phyloP scores from a whole-genome alignment of 2,797 vertebrate genomes.

The Acrossocheilus fasciatus region DNA sequence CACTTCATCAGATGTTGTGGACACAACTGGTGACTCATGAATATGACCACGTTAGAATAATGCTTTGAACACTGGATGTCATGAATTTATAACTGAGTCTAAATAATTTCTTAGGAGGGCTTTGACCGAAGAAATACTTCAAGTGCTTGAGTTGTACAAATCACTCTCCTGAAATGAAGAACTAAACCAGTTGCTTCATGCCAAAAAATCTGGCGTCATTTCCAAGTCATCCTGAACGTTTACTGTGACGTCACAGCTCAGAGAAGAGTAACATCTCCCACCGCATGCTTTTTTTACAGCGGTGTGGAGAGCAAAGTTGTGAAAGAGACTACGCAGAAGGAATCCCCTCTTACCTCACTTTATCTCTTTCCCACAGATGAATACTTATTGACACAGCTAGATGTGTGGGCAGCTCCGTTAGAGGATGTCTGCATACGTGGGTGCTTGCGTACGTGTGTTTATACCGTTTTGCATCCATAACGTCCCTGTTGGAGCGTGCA shows the following conservation, averaged over 20 bases:
- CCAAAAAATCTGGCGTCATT: not conserved
- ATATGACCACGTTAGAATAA: not conserved
- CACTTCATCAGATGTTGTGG: not conserved
- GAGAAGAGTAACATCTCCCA: constrained; percentile 32
- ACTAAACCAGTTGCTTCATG: not conserved
- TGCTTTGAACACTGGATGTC: not conserved
- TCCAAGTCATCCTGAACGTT: constrained; percentile 12
- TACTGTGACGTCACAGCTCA: constrained; percentile 9
- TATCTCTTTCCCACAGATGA: constrained; percentile 44
- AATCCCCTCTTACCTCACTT: constrained; percentile 55
- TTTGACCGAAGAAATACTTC: not conserved
- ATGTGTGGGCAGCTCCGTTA: constrained; percentile 42
- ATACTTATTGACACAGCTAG: constrained; percentile 44
- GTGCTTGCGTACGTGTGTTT: constrained; percentile 45
- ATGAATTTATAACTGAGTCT: not conserved
- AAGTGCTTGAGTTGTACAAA: not conserved
- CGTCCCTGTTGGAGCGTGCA: constrained; percentile 10
- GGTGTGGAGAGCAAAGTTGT: constrained; percentile 23
- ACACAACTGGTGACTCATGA: not conserved
- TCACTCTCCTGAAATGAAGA: not conserved
- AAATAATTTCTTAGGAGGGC: not conserved
- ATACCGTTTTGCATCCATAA: constrained; percentile 42
- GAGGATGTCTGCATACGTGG: constrained; percentile 49
- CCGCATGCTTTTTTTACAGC: not conserved
- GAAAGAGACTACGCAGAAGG: constrained; percentile 44